Conservation (phyloP, 2,113 vertebrate genomes). For the Antechinus flavipes region DNA sequence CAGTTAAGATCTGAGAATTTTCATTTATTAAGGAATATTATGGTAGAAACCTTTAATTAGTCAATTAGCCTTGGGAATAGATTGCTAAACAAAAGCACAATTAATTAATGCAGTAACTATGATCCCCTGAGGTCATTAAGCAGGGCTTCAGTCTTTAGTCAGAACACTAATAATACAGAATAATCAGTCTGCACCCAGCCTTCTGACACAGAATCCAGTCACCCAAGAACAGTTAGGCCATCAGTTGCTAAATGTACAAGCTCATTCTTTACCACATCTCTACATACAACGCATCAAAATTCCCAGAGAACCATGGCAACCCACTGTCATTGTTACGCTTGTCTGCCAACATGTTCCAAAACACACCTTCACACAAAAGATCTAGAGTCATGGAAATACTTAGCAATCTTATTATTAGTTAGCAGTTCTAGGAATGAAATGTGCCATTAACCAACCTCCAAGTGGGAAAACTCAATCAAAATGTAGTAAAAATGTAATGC, state of each 20-base stretch:
- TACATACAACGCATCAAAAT: conserved; percentile 32
- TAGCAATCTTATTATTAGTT: conserved; percentile 66
- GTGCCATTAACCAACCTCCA: conserved; percentile 26
- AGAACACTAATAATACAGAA: conserved; percentile 56
- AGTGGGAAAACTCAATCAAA: conserved; percentile 70
- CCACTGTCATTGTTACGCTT: conserved; percentile 52
- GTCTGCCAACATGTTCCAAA: conserved; percentile 61
- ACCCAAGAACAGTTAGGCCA: conserved; percentile 38
- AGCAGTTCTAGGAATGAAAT: conserved; percentile 75
- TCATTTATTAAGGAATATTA: conserved; percentile 48
- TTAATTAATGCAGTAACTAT: conserved; percentile 57
- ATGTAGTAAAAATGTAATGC: conserved; percentile 54
- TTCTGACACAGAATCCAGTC: conserved; percentile 55
- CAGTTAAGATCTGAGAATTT: conserved; percentile 37
- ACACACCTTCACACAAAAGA: conserved; percentile 62
- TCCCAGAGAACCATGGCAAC: conserved; percentile 44
- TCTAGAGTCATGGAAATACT: conserved; percentile 68
- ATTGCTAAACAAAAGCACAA: conserved; percentile 60
- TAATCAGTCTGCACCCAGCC: conserved; percentile 47
- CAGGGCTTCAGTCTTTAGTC: conserved; percentile 56
- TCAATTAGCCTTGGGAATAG: conserved; percentile 41
- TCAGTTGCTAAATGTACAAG: conserved; percentile 50
- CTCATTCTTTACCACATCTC: conserved; percentile 50
- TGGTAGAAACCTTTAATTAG: conserved; percentile 60
- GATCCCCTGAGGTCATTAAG: conserved; percentile 46